A percentile compares a stretch with the other conserved stretches of the same genome.
These are phyloP conservation scores for Plectrocnemia conspersa DNA, from an alignment of 1,140 invertebrate genomes.

Conservation along the genomic window DNA sequence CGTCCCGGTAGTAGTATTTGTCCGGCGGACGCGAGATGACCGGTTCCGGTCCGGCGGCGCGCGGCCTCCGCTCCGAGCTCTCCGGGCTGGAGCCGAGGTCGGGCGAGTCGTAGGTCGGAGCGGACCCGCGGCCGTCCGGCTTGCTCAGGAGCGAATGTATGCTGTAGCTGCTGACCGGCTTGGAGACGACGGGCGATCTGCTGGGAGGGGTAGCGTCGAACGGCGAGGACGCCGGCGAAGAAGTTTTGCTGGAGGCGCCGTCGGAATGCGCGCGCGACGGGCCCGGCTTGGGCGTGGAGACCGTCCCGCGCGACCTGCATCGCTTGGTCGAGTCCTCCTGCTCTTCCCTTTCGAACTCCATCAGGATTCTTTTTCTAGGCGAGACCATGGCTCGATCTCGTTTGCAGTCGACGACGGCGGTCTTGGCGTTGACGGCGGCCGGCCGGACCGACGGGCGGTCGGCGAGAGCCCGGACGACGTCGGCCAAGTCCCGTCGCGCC, in stretches of 20 bases:
- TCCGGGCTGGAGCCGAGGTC: slow-evolving; percentile 43
- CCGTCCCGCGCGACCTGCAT: slow-evolving; percentile 43
- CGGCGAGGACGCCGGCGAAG: slow-evolving; percentile 35
- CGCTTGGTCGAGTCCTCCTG: slow-evolving; percentile 58
- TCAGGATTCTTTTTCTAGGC: slow-evolving; percentile 67
- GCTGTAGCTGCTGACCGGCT: slow-evolving; percentile 66
- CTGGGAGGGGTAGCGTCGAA: slow-evolving; percentile 37
- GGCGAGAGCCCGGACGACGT: slow-evolving; percentile 47
- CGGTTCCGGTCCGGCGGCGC: slow-evolving; percentile 38
- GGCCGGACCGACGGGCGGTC: slow-evolving; percentile 46
- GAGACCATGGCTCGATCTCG: slow-evolving; percentile 57
- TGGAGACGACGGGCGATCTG: slow-evolving; percentile 36
- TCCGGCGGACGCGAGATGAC: slow-evolving; percentile 36
- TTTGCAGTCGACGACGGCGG: slow-evolving; percentile 42
- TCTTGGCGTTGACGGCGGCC: slow-evolving; percentile 45
- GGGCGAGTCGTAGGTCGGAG: slow-evolving; percentile 38
- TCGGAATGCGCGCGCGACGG: slow-evolving; percentile 24
- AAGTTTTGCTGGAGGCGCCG: slow-evolving; percentile 34
- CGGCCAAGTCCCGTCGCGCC: slow-evolving; percentile 43
- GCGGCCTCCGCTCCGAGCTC: slow-evolving; percentile 22
- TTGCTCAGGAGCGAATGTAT: slow-evolving; percentile 69
- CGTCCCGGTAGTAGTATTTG: slow-evolving; percentile 37
- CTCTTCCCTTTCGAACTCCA: slow-evolving; percentile 67
- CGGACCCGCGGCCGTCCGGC: slow-evolving; percentile 43
- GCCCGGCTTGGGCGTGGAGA: slow-evolving; percentile 36